A percentile compares a stretch with the other conserved stretches of the same genome.
These are phyloP conservation scores for Horisme vitalbata DNA, from an alignment of 2,888 invertebrate genomes.

Conservation along the genomic window DNA sequence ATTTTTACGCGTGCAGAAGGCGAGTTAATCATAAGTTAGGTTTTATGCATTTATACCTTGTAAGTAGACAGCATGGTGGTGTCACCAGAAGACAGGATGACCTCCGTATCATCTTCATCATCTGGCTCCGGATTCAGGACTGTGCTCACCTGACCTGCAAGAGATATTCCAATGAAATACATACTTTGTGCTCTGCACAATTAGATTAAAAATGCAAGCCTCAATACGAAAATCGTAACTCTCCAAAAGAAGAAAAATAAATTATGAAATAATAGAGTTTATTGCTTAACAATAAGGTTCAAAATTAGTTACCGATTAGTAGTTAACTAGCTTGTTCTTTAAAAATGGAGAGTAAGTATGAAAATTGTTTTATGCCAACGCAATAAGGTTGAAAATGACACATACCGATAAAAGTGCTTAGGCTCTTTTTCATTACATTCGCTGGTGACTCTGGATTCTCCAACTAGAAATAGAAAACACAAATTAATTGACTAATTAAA, in stretches of 20 bases:
- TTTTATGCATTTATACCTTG: constrained; percentile 55
- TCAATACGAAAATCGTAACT: too few relatives aligned
- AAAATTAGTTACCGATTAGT: too few relatives aligned
- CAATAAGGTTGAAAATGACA: background rate
- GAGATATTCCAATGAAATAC: background rate
- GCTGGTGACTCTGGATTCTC: constrained; percentile 88
- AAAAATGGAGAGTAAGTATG: too few relatives aligned
- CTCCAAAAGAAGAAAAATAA: too few relatives aligned
- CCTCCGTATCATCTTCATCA: constrained; percentile 88
- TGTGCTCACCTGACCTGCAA: constrained; percentile 86
- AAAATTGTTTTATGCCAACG: too few relatives aligned
- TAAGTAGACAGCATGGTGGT: constrained; percentile 85
- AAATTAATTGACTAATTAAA: too few relatives aligned
- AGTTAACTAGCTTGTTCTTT: too few relatives aligned
- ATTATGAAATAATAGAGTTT: too few relatives aligned
- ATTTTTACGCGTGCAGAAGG: too few relatives aligned
- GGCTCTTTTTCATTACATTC: constrained; percentile 87
- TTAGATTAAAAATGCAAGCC: background rate
- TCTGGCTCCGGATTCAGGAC: constrained; percentile 87
- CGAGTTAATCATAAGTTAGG: too few relatives aligned
- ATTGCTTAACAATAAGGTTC: too few relatives aligned
- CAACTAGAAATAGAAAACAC: constrained; percentile 71
- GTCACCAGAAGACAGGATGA: constrained; percentile 86
- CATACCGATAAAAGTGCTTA: constrained; percentile 86
- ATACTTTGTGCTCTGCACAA: background rate